Percentiles rank a stretch among this genome's conserved stretches.
phyloP scores from a whole-genome alignment of 2,888 invertebrate species.

The Encarsia formosa region DNA sequence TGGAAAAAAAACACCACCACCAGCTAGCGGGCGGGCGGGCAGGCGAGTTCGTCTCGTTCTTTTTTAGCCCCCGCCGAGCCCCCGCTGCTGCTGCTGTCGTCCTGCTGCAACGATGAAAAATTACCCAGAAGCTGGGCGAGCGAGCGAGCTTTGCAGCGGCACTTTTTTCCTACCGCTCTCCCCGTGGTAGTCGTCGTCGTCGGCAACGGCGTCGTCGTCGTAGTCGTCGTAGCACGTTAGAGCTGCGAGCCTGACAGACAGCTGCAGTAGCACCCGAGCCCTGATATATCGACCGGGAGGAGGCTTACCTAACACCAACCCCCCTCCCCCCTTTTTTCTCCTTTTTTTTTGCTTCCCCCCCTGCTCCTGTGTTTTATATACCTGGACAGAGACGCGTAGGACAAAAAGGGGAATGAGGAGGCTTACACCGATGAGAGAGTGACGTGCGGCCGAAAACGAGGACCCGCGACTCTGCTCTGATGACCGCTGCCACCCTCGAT shows the following conservation, averaged over 20 bases:
- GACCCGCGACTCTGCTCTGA: neutral
- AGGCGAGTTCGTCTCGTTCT: conserved; percentile 5
- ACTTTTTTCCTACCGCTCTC: conserved; percentile 36
- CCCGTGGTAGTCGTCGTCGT: conserved; percentile 27
- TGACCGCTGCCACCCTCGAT: neutral
- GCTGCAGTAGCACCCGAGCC: conserved; percentile 45
- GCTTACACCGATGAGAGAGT: too few relatives aligned
- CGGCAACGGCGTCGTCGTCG: conserved; percentile 9
- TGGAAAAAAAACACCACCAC: too few relatives aligned
- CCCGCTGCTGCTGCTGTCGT: conserved; percentile 44
- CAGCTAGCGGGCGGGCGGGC: neutral
- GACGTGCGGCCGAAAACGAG: neutral
- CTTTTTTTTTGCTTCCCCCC: conserved; percentile 31
- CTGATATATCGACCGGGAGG: conserved; percentile 51
- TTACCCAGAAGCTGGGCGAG: conserved; percentile 46
- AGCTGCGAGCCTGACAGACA: conserved; percentile 44
- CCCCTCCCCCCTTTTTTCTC: conserved; percentile 36
- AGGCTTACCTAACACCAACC: conserved; percentile 41
- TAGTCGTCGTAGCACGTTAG: conserved; percentile 19
- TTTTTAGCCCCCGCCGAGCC: conserved; percentile 34
- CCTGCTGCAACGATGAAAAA: conserved; percentile 49
- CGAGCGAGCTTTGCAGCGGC: conserved; percentile 26
- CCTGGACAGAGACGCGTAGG: conserved; percentile 30
- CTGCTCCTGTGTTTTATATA: too few relatives aligned
- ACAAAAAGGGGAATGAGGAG: too few relatives aligned